Base-by-base conservation (phyloP, 1,140 invertebrate species). In the Frieseomelitta varia region DNA sequence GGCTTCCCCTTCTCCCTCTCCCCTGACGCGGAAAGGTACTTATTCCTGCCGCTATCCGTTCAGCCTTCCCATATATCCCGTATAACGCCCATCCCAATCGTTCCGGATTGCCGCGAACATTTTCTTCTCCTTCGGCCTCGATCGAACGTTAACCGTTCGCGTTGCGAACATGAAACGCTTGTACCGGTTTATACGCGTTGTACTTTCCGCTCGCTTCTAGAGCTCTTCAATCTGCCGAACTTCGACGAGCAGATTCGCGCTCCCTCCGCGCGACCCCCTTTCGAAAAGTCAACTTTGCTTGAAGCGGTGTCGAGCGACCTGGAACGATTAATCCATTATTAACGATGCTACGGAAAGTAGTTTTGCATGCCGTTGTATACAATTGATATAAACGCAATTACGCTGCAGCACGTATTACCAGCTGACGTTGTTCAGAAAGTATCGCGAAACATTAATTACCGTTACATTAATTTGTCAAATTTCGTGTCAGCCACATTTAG, bases 31-130 rank as follows among this genome's bases (percentile, higher is more conserved):
- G 78, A 87, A 53, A 78, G 83, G 78, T 89, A 89, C 88, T 90
- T 90, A 90, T 90, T 90, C 80, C 85, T 81, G 71, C 68, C 75
- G 88, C 85, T 89, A 89, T 89, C 78, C 87, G 85, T 89, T 87
- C 87, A 15, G 14, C 27, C 27, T 65, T 30, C 80, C 68, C 74
- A 30, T 30, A n/a, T n/a, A n/a, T n/a, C n/a, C 55, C 69, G 74
- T 81, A 85, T 79, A 89, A 90, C 85, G 85, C 84, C 81, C 39
- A 47, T 47, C 84, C 65, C 85, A 61, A 65, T 85, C 87, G 81
- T 89, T 84, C 77, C 53, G 80, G 77, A 89, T 88, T 88, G 80
- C 80, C 75, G 39, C 73, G 53, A 81, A 83, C 81, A 24, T 69
- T 83, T 72, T 77, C 78, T 82, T 55, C 72, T 73, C 30, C 15